Conservation (phyloP, 2,797 vertebrate genomes). For the Alfaro cultratus region DNA sequence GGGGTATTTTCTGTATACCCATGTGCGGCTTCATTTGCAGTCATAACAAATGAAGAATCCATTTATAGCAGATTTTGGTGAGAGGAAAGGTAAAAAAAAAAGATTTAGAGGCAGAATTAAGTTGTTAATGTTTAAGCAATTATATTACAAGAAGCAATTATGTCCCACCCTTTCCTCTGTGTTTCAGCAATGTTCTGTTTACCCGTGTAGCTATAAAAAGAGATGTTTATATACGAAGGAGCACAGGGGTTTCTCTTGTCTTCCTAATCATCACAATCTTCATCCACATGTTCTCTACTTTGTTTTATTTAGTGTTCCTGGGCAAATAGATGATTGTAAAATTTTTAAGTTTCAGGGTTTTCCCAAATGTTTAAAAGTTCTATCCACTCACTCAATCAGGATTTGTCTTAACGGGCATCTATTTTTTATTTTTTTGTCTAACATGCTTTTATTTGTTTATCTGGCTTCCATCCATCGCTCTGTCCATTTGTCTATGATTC, state of each 20-base stretch:
- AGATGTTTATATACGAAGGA: neutral
- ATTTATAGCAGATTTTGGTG: slow-evolving; percentile 15
- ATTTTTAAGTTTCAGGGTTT: neutral
- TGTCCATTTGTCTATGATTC: neutral
- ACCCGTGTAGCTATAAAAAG: neutral
- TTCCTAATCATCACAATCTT: neutral
- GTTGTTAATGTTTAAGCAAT: neutral
- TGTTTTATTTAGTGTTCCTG: neutral
- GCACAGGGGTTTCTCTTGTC: neutral
- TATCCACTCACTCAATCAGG: neutral
- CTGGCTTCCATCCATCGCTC: neutral
- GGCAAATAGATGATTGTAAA: neutral
- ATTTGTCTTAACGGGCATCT: neutral
- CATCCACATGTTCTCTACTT: neutral
- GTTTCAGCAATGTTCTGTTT: neutral
- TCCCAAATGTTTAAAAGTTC: neutral
- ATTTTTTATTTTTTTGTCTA: too few species aligned
- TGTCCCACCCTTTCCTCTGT: neutral
- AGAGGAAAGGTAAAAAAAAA: slow-evolving; percentile 14
- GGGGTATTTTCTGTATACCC: slow-evolving; percentile 52
- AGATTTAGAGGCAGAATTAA: neutral
- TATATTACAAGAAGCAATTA: neutral
- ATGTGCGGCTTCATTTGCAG: slow-evolving; percentile 26
- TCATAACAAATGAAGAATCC: slow-evolving; percentile 19
- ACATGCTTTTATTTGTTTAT: neutral